Evolutionary conservation across 2,113 vertebrate genomes (phyloP), one percentile per base, ranked within the genome.

Genomic region (Mugil cephalus): DNA sequence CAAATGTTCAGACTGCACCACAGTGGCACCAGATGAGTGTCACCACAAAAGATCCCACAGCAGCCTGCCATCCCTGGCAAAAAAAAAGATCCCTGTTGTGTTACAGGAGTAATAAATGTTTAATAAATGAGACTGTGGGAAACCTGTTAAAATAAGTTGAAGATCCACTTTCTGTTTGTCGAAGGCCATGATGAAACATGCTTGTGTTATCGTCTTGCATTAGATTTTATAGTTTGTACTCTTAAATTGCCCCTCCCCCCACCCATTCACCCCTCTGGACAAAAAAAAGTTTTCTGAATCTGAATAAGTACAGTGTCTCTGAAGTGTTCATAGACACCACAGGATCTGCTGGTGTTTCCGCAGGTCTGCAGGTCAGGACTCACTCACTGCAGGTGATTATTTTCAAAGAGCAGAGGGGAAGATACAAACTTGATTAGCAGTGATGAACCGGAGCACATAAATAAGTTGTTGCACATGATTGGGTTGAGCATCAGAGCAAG

Each of bases 321-420:
- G n/a, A 43, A 72, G 58, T 30, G 59, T 84, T 71, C 18, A 0
- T 21, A 51, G 52, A 54, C 61, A 67, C 45, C 45, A 11, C 24
- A 38, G 39, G 54, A 55, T 54, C 64, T 64, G 53, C 24, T 39
- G 66, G 53, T 48, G 63, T 55, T 53, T 54, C 78, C 17, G 3
- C 50, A 65, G 72, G 42, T 80, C 43, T 65, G n/a, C 10, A 21
- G 3, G 50, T 65, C 48, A 46, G 17, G 21, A 15, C 18, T 54
- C 67, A 9, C 68, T 52, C 34, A 1, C 52, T 65, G 71, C 55
- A 61, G 77, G 63, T 43, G 59, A 70, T 30, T 93, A 94, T 94
- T 92, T 94, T 93, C 92, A 94, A 30, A 84, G 76, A 69, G 60
- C 60, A 24, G 48, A 70, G 55, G 71, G 62, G 30, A 13, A 48